Conservation (phyloP, 2,888 invertebrate genomes). For the Ochlodes sylvanus region DNA sequence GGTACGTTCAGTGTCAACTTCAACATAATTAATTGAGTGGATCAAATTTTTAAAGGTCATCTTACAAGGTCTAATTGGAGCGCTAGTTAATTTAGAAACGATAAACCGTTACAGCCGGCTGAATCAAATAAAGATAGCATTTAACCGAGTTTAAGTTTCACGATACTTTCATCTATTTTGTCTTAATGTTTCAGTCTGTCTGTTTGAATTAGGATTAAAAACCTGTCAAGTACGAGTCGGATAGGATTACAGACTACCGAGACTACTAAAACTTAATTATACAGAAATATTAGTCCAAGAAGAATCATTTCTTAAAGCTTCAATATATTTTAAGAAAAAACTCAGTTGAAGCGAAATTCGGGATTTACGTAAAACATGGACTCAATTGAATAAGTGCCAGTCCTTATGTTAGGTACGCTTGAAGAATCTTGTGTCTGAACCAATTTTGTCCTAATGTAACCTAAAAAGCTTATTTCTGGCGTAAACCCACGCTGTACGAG, state of each 20-base stretch:
- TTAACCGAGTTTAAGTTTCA: no score
- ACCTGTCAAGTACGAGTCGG: neutral
- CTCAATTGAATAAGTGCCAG: conserved; percentile 23
- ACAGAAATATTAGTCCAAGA: neutral
- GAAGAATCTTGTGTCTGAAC: conserved; percentile 9
- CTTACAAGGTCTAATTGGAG: conserved; percentile 7
- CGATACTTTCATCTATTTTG: no score
- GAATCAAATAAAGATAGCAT: no score
- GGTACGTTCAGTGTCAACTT: no score
- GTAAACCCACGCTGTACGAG: neutral
- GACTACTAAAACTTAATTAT: no score
- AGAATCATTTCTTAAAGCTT: neutral
- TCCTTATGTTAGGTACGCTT: conserved; percentile 21
- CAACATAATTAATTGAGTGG: neutral
- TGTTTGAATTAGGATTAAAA: no score
- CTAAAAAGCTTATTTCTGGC: conserved; percentile 19
- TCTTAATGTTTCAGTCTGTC: no score
- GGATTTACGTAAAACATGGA: conserved; percentile 1
- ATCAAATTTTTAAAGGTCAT: conserved; percentile 6
- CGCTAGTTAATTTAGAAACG: conserved; percentile 1
- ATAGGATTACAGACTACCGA: no score
- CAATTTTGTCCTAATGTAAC: conserved; percentile 25
- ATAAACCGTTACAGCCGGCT: no score
- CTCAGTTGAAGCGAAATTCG: neutral
- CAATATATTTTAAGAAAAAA: neutral